These are phyloP conservation scores for Morone chrysops DNA, from an alignment of 2,113 vertebrate species.

Conservation along the genomic window DNA sequence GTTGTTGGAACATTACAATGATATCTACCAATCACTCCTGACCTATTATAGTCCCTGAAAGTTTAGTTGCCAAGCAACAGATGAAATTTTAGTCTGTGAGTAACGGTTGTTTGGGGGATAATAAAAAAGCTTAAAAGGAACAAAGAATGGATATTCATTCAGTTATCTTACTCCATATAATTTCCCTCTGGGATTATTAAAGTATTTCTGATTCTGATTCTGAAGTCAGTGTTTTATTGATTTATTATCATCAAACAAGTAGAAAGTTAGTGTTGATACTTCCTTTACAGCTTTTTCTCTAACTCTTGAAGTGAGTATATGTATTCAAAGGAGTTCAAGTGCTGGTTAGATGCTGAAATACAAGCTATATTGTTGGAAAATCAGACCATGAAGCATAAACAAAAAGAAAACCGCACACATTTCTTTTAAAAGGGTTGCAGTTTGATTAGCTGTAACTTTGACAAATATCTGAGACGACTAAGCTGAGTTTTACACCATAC, in stretches of 20 bases:
- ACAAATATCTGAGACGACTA: too few relatives aligned
- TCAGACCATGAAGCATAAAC: background rate
- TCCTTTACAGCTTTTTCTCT: background rate
- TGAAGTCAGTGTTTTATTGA: background rate
- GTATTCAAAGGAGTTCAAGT: background rate
- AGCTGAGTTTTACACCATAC: too few relatives aligned
- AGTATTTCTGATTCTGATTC: too few relatives aligned
- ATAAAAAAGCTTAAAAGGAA: background rate
- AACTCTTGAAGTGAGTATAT: too few relatives aligned
- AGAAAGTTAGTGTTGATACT: background rate
- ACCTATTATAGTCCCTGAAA: background rate
- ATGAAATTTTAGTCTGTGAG: constrained; percentile 2
- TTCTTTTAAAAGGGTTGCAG: background rate
- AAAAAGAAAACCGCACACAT: background rate
- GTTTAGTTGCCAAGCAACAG: constrained; percentile 44
- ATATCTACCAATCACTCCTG: background rate
- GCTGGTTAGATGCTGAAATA: background rate
- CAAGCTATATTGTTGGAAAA: background rate
- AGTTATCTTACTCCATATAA: background rate
- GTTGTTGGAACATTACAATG: background rate
- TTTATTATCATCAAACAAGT: background rate
- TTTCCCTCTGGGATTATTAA: too few relatives aligned
- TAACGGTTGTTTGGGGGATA: background rate
- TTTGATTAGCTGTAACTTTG: too few relatives aligned
- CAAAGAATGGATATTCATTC: background rate